Base-by-base conservation (phyloP, 2,797 vertebrate species). In the Holocentrus rufus region DNA sequence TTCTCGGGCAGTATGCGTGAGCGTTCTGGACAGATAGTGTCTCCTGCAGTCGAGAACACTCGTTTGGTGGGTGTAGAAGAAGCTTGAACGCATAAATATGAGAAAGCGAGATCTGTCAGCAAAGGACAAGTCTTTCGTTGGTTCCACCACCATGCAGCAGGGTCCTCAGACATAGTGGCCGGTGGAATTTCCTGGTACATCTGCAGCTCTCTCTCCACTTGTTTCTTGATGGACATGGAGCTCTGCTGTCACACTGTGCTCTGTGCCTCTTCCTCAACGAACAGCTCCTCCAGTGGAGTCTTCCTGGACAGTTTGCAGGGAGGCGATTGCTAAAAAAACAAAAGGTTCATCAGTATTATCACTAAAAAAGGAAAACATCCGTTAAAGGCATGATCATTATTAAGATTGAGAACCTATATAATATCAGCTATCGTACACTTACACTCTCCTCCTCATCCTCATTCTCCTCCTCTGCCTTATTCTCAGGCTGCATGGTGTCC, bases 401-500 rank as follows among this genome's bases (percentile, higher is more conserved):
- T 23, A 54, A 44, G 42, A 44, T 44, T 44, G 13, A 44, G 42
- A 44, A 44, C 42, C 42, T 44, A 54, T 54, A 54, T 54, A 54
- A 54, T 54, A 23, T 54, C 52, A 54, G 14, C 54, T 15, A 30
- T 56, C 22, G 1, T 15, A 31, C 17, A 30, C 54, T 56, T 56
- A 30, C 54, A 56, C 17, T 59, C 57, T 59, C 57, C 31, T 59
- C 30, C 20, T 59, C 57, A n/a, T n/a, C n/a, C n/a, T 59, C 31
- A 18, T 18, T 59, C 34, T 59, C 34, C 31, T n/a, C 30, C 20
- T 20, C 57, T 20, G 20, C 31, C 57, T 59, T 34, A 36, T 59
- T 22, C 57, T 42, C 57, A n/a, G 57, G 42, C 54, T 15, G 27
- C 54, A 56, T 56, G 13, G 54, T 56, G 27, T 14, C 54, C 13